These are phyloP conservation scores for Temnothorax unifasciatus DNA, from an alignment of 2,888 invertebrate genomes.

Conservation along the genomic window DNA sequence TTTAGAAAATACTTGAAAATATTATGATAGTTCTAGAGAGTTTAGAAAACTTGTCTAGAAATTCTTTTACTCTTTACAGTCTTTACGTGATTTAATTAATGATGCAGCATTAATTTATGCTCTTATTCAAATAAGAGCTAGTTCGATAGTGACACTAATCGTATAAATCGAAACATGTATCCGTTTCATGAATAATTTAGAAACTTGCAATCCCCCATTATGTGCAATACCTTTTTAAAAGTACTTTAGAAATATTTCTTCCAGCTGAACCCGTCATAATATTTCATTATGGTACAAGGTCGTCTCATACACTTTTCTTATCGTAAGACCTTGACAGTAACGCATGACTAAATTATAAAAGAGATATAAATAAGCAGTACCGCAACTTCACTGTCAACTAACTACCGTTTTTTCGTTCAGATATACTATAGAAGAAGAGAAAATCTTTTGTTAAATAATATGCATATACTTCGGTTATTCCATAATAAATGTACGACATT, in stretches of 20 bases:
- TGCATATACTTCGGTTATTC: neutral
- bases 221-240: neutral
- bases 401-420: neutral
- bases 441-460: neutral
- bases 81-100: neutral
- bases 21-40: neutral
- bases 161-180: conserved; percentile 4
- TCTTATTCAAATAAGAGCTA: neutral
- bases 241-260: neutral
- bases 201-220: neutral
- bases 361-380: neutral
- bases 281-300: neutral
- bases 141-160: neutral
- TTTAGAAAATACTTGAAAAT: neutral
- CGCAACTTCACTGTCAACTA: neutral
- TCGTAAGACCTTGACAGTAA: conserved; percentile 15
- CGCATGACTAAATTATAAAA: conserved; percentile 40
- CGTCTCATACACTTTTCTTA: conserved; percentile 7
- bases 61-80: neutral
- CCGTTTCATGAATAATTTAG: conserved; percentile 4
- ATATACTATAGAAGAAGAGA: neutral
- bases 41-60: neutral
- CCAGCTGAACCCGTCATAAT: neutral
- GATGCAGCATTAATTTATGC: neutral
- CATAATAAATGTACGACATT: neutral